A percentile compares a stretch with the other conserved stretches of the same genome.
These are phyloP conservation scores for Clunio marinus DNA, from an alignment of 2,888 invertebrate genomes.

Conservation along the genomic window DNA sequence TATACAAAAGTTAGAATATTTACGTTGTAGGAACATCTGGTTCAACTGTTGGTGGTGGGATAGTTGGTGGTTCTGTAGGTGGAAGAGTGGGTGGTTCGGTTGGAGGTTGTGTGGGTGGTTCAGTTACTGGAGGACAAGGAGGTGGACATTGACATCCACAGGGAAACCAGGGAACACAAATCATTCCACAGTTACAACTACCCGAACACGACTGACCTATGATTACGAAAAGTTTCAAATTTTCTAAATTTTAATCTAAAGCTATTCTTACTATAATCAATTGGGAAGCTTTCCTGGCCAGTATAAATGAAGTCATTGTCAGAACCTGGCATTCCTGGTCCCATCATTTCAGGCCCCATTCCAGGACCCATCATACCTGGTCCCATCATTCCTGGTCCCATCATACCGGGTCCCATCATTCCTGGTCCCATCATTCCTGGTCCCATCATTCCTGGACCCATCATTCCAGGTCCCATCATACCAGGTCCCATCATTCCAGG, in stretches of 20 bases:
- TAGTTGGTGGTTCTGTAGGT: background rate
- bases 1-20: too few species aligned
- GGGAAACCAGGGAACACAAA: background rate
- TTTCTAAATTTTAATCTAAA: too few species aligned
- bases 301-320: too few species aligned
- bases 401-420: background rate
- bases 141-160: slow-evolving; percentile 24
- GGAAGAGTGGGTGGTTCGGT: background rate
- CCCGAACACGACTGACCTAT: background rate
- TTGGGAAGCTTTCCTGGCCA: background rate
- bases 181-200: background rate
- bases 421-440: background rate
- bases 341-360: slow-evolving; percentile 3
- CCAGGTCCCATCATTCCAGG: slow-evolving; percentile 1
- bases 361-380: background rate
- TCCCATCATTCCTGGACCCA: slow-evolving; percentile 1
- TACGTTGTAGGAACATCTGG: too few species aligned
- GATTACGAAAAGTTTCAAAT: too few species aligned
- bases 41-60: background rate
- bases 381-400: background rate
- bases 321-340: background rate
- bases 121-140: too few species aligned
- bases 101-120: background rate
- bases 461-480: background rate
- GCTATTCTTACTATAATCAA: background rate